Base-by-base conservation (phyloP, 2,888 invertebrate genomes). In the Spatulosminthurus flaviceps region DNA sequence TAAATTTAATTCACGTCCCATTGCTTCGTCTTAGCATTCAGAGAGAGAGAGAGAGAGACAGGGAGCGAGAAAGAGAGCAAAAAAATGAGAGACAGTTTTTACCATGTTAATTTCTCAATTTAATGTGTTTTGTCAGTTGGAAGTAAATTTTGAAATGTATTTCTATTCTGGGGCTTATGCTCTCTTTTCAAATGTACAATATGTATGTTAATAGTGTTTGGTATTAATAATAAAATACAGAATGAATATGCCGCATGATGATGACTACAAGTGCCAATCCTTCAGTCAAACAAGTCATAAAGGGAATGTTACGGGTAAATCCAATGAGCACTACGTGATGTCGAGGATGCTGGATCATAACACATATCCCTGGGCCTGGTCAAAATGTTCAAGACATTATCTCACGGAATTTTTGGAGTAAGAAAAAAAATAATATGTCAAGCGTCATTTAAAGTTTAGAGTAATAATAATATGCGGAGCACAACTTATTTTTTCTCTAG, bases 361-460 rank as follows among this genome's bases (percentile, higher is more conserved):
- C 86, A 93, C 94, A 21, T 92, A 93, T 88, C 95, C 95, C 0
- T 95, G 95, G 94, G 91, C 93, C 79, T 96, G 96, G 96, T 95
- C 69, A 7, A 90, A 91, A 80, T 96, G 96, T 88, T 94, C 93
- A 64, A 90, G 91, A 79, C 91, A 93, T 87, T 92, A 90, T 87
- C 90, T 93, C 82, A 93, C 93, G 9, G 93, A 93, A 86, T 93
- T 93, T 88, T 89, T 95, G 80, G 93, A 94, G 94, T 95, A 78
- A 82, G 70, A 21, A 74, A n/a, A n/a, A n/a, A n/a, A n/a, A n/a
- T n/a, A n/a, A n/a, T n/a, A n/a, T n/a, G n/a, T n/a, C n/a, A n/a
- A n/a, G n/a, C n/a, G n/a, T n/a, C n/a, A n/a, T n/a, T n/a, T n/a
- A n/a, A n/a, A n/a, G n/a, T n/a, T n/a, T n/a, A n/a, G n/a, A n/a